Base-by-base conservation (phyloP, 2,113 vertebrate species). In the Stegastes partitus region DNA sequence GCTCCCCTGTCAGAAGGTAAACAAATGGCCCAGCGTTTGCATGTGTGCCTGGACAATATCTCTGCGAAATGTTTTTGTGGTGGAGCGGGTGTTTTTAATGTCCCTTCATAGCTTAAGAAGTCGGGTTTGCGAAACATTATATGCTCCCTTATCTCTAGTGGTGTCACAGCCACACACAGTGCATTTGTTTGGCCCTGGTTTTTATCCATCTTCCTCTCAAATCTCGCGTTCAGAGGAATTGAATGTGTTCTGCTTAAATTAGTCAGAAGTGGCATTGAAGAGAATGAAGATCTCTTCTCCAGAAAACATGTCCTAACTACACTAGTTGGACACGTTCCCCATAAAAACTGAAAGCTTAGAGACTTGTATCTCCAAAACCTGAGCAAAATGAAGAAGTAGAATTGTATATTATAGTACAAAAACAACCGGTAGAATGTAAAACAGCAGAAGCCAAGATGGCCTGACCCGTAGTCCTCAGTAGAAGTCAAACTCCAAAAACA, bases 1-100 rank as follows among this genome's bases (percentile, higher is more conserved):
- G 21, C 87, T 78, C 79, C 81, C 69, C 45, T 57, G 54, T 22
- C 4, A 58, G 47, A 77, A 71, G 19, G 47, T 79, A 90, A 91
- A 90, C 84, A 89, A 81, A 34, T 21, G 47, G 28, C 37, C 56
- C 31, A 18, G 54, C 61, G 79, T 79, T 76, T 77, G 69, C 34
- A 19, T 74, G 54, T 68, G 61, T 18, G 54, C 79, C 18, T 2
- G 2, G n/a, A 31, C 39, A 0, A 1, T 42, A 16, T 57, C 21
- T 11, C 37, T 49, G 28, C 22, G 14, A 37, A 50, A 59, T 68
- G n/a, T 61, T 50, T 50, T 58, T 65, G 42, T 57, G 18, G 45
- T 6, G 37, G 6, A 42, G 45, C 47, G 23, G 25, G 18, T 63
- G 18, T 59, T 74, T 34, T 44, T 14, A 19, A 21, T 4, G 39